Percentiles rank a stretch among this genome's conserved stretches.
These are phyloP conservation scores for Lepus americanus DNA, from an alignment of 2,113 vertebrate species.

Conservation along the genomic window DNA sequence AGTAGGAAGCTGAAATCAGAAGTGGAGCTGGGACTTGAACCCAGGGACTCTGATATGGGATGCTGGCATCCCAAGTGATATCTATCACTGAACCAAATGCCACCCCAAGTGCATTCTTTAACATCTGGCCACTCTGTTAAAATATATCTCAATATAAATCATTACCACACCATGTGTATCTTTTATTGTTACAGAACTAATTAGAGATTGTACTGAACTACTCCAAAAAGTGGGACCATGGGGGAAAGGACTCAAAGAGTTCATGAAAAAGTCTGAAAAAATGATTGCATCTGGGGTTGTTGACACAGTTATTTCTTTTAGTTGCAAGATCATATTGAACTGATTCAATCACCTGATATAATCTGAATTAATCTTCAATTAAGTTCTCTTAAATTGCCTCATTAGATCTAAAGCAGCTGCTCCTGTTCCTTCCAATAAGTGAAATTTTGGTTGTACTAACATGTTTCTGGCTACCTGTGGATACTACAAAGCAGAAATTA, in stretches of 20 bases:
- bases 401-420: not conserved
- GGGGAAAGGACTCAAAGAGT: not conserved
- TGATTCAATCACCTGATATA: not conserved
- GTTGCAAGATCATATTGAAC: not conserved
- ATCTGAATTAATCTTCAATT: slow-evolving; percentile 12
- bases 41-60: too few relatives aligned
- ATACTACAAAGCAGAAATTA: not conserved
- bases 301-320: slow-evolving; percentile 9
- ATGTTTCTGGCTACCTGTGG: not conserved
- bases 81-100: not conserved
- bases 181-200: slow-evolving; percentile 37
- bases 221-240: not conserved
- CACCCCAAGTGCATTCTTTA: not conserved
- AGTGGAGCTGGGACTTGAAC: too few relatives aligned
- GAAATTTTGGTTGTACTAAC: not conserved
- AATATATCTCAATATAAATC: not conserved
- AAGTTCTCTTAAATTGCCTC: not conserved
- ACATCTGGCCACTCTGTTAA: not conserved
- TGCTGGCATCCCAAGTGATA: too few relatives aligned
- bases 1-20: too few relatives aligned
- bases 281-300: not conserved
- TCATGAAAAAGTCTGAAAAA: not conserved
- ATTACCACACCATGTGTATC: not conserved
- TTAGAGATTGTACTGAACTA: not conserved
- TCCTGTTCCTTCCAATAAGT: not conserved